Conservation (phyloP, 2,888 invertebrate species). For the Cheilosia impressa region DNA sequence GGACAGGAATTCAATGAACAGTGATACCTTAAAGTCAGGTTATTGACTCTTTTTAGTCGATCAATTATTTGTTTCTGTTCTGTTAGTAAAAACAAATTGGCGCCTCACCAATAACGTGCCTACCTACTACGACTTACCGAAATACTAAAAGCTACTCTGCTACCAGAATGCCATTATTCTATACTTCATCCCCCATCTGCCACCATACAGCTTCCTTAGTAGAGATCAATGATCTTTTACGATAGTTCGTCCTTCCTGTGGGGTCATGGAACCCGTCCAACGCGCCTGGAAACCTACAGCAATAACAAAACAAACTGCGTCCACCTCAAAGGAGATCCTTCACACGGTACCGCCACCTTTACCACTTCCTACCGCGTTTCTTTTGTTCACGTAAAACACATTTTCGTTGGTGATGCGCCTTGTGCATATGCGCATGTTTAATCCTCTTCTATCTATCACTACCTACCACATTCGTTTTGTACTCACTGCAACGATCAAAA, state of each 20-base stretch:
- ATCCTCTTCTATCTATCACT: constrained; percentile 37
- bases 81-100: too few relatives aligned
- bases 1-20: too few relatives aligned
- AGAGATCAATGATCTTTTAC: constrained; percentile 12
- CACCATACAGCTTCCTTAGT: neutral
- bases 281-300: neutral
- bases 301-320: neutral
- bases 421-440: constrained; percentile 59
- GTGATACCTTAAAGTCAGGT: too few relatives aligned
- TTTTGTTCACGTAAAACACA: constrained; percentile 18
- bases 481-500: constrained; percentile 16
- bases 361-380: constrained; percentile 14
- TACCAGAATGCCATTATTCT: too few relatives aligned
- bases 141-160: too few relatives aligned
- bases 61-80: too few relatives aligned
- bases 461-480: neutral
- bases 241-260: neutral
- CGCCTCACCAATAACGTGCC: too few relatives aligned
- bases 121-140: too few relatives aligned
- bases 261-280: constrained; percentile 14
- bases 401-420: constrained; percentile 11
- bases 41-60: too few relatives aligned
- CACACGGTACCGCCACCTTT: neutral
- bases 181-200: neutral
- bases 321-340: constrained; percentile 10